phyloP scores from a whole-genome alignment of 2,888 invertebrate species.

The Tinea pellionella region DNA sequence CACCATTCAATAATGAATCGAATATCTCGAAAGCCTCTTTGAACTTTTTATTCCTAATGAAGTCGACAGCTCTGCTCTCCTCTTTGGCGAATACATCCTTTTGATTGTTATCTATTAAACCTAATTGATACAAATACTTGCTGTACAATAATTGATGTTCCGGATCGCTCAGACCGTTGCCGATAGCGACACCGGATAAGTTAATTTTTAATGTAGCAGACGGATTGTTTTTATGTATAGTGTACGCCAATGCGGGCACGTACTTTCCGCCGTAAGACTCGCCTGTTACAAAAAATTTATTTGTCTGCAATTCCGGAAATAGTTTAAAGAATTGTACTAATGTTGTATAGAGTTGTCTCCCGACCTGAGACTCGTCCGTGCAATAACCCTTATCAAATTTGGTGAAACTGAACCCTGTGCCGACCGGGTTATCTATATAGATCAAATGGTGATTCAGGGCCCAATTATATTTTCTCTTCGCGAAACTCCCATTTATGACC shows the following conservation, averaged over 20 bases:
- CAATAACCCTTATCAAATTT: constrained; percentile 81
- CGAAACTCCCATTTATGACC: constrained; percentile 45
- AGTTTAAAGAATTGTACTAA: constrained; percentile 85
- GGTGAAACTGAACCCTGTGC: constrained; percentile 93
- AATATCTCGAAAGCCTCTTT: constrained; percentile 78
- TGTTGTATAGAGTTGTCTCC: constrained; percentile 80
- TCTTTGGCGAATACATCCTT: constrained; percentile 69
- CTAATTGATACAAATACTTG: constrained; percentile 83
- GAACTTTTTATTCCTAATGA: constrained; percentile 74
- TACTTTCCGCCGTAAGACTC: constrained; percentile 89
- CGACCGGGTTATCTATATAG: constrained; percentile 94
- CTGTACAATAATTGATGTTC: constrained; percentile 81
- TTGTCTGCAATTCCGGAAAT: constrained; percentile 79
- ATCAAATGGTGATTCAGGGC: constrained; percentile 81
- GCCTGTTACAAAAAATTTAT: constrained; percentile 88
- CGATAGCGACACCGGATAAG: constrained; percentile 77
- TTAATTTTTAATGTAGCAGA: constrained; percentile 76
- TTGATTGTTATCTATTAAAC: constrained; percentile 75
- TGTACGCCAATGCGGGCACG: constrained; percentile 80
- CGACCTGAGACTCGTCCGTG: constrained; percentile 82
- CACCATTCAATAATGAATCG: constrained; percentile 77
- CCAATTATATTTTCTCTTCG: constrained; percentile 82
- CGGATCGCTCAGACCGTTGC: constrained; percentile 85
- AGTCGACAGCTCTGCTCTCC: constrained; percentile 68
- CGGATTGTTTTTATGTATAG: constrained; percentile 76